Evolutionary conservation across 1,140 invertebrate species (phyloP).

Genomic region (Pseudomyrmex pallidus): DNA sequence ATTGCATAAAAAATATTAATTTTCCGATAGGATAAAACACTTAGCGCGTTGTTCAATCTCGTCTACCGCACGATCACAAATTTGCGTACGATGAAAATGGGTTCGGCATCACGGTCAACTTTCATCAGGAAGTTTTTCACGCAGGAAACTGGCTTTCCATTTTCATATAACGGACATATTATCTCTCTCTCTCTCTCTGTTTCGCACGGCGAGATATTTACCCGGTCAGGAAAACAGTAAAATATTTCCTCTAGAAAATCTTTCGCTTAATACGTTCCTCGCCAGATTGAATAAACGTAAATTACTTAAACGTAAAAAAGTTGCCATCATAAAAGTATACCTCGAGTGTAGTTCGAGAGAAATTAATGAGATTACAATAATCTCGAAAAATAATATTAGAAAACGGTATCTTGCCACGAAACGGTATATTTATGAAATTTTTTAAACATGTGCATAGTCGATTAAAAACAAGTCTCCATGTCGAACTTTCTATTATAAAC

Average conservation of each 20-base stretch:
- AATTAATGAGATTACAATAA: too few relatives aligned
- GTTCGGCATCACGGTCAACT: background rate
- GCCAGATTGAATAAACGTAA: background rate
- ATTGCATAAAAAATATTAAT: conserved; percentile 4
- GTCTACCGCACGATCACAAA: conserved; percentile 10
- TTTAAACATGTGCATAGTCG: too few relatives aligned
- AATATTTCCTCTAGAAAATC: conserved; percentile 32
- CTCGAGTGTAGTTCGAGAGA: too few relatives aligned
- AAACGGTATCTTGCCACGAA: too few relatives aligned
- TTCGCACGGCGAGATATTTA: conserved; percentile 5
- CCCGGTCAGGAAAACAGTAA: background rate
- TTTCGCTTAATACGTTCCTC: background rate
- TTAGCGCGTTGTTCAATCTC: background rate
- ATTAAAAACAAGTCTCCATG: too few relatives aligned
- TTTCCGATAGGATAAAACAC: background rate
- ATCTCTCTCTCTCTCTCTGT: background rate
- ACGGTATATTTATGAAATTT: too few relatives aligned
- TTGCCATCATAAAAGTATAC: background rate
- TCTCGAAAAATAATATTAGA: too few relatives aligned
- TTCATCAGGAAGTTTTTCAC: conserved; percentile 58
- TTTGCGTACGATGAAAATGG: conserved; percentile 1
- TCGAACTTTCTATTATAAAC: too few relatives aligned
- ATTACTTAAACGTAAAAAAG: background rate
- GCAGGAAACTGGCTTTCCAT: conserved; percentile 42
- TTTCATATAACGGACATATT: conserved; percentile 22